These are phyloP conservation scores for Spilarctia lutea DNA, from an alignment of 2,888 invertebrate genomes.

Conservation along the genomic window DNA sequence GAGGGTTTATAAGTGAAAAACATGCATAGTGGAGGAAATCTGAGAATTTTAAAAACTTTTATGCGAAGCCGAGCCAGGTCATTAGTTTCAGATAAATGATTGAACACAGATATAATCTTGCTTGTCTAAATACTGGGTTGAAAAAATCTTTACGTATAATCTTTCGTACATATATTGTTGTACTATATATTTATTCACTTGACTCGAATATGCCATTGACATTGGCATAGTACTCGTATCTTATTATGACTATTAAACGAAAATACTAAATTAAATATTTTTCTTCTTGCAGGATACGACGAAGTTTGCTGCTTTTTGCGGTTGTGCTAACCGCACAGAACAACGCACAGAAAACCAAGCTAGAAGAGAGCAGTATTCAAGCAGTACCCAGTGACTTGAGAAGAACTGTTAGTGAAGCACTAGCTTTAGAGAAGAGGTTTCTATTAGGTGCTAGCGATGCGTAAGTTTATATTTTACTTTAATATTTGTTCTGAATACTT, in stretches of 20 bases:
- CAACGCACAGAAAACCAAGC: slow-evolving; percentile 69
- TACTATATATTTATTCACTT: not conserved
- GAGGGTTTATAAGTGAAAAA: no score
- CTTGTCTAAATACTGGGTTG: not conserved
- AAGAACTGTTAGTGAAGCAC: slow-evolving; percentile 78
- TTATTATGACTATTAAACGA: not conserved
- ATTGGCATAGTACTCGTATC: not conserved
- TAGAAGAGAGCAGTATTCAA: slow-evolving; percentile 71
- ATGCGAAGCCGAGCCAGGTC: no score
- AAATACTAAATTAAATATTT: slow-evolving; percentile 16
- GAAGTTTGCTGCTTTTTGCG: slow-evolving; percentile 71
- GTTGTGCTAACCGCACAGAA: slow-evolving; percentile 59
- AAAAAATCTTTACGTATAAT: no score
- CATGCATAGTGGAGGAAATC: no score
- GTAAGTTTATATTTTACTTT: slow-evolving; percentile 62
- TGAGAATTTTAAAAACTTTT: no score
- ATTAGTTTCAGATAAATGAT: not conserved
- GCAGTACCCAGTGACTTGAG: slow-evolving; percentile 80
- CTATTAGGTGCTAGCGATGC: slow-evolving; percentile 73
- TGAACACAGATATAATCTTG: not conserved
- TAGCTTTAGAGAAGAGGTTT: slow-evolving; percentile 78
- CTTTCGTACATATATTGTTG: not conserved
- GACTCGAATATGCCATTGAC: not conserved
- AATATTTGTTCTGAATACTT: not conserved
- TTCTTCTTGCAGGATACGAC: slow-evolving; percentile 74